Conservation (phyloP, 2,797 vertebrate species). For the Gadopsis marmoratus region DNA sequence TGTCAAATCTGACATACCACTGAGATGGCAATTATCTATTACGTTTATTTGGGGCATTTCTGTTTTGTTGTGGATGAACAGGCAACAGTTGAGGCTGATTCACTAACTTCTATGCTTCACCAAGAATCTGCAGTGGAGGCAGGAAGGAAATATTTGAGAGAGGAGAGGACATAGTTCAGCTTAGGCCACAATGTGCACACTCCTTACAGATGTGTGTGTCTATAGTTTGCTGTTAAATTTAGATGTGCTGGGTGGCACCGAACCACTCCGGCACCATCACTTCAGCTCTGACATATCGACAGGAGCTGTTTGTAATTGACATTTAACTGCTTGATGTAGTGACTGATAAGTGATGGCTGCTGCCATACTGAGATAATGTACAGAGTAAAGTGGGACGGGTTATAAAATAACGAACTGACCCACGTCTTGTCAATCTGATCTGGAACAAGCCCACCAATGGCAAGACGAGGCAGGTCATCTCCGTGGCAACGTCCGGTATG, state of each 20-base stretch:
- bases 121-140: neutral
- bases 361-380: constrained; percentile 42
- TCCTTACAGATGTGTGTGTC: constrained; percentile 1
- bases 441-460: constrained; percentile 59
- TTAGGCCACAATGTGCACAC: neutral
- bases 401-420: constrained; percentile 55
- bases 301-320: constrained; percentile 56
- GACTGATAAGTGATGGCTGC: constrained; percentile 47
- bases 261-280: constrained; percentile 19
- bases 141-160: neutral
- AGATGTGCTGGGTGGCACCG: constrained; percentile 37
- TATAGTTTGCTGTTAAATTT: constrained; percentile 19
- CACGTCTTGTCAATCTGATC: constrained; percentile 68
- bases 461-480: constrained; percentile 47
- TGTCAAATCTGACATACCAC: neutral
- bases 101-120: constrained; percentile 2
- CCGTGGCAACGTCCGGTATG: constrained; percentile 5
- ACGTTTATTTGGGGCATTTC: neutral
- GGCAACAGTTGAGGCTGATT: neutral
- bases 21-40: neutral
- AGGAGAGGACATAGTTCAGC: neutral
- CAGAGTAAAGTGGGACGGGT: constrained; percentile 20
- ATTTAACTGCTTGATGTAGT: constrained; percentile 51
- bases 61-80: neutral
- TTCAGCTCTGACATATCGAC: constrained; percentile 42